These are phyloP conservation scores for Sinohyriopsis cumingii DNA, from an alignment of 2,888 invertebrate genomes.

Conservation along the genomic window DNA sequence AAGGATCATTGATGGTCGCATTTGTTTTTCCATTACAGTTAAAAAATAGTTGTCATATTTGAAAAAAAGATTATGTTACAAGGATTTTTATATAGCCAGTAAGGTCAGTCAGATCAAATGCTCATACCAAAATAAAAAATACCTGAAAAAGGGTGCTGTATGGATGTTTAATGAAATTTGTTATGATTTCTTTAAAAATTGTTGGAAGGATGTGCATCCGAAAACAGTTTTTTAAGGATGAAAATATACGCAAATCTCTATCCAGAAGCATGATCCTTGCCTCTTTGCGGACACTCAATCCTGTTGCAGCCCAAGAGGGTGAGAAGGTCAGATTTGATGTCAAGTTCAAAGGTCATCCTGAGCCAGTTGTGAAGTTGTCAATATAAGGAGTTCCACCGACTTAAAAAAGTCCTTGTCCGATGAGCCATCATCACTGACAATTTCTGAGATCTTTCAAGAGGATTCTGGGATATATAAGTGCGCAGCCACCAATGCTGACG, in stretches of 20 bases:
- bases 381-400: slow-evolving; percentile 78
- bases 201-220: no score
- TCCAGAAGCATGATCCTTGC: not conserved
- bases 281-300: slow-evolving; percentile 39
- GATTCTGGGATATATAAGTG: slow-evolving; percentile 88
- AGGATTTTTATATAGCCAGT: no score
- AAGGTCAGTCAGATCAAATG: no score
- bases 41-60: no score
- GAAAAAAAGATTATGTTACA: no score
- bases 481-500: slow-evolving; percentile 86
- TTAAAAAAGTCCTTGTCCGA: slow-evolving; percentile 82
- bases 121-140: no score
- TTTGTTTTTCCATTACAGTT: no score
- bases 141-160: no score
- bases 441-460: slow-evolving; percentile 76
- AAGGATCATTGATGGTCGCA: no score
- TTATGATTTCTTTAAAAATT: no score
- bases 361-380: slow-evolving; percentile 71
- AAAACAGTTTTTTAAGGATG: not conserved
- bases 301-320: slow-evolving; percentile 58
- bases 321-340: slow-evolving; percentile 63
- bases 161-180: no score
- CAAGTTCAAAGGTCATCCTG: slow-evolving; percentile 63
- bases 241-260: not conserved
- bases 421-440: slow-evolving; percentile 84